Base-by-base conservation (phyloP, 2,797 vertebrate genomes). In the Gymnothorax javanicus region DNA sequence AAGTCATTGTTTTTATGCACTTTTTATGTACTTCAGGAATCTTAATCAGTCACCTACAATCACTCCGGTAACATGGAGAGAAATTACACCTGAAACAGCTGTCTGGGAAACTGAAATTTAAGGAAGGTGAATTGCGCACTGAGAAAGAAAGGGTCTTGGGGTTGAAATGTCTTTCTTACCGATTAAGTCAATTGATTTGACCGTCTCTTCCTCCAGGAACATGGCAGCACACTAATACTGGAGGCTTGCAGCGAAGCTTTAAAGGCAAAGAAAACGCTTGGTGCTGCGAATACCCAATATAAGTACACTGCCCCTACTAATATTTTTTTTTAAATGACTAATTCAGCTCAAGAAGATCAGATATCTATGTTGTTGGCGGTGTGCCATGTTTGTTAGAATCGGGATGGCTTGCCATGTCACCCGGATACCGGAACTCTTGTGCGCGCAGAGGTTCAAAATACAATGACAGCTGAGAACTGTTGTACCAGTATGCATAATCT, bases 151-250 rank as follows among this genome's bases (percentile, higher is more conserved):
- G 43, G 54, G 75, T 52, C 75, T 43, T 52, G 75, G 50, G 50
- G 54, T 52, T 54, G 50, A 79, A 54, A 79, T 17, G 23, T 23
- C 15, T 50, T 75, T 33, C 12, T 75, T 79, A 79, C 23, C 54
- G 75, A 79, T 79, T 50, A 79, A 79, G 75, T 79, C 75, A 79
- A 54, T 23, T 79, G 75, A 79, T 79, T 20, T 8, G 75, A 79
- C 17, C 4, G 2, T 79, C 17, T 79, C 50, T 50, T 54, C 50
- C 23, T 7, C 54, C 6, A 4, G 52, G 75, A 23, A 17, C 13
- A 3, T 50, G 73, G 43, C 20, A 52, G 75, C 50, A 7, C 50
- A 1, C 75, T 5, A 15, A 7, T 12, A 43, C 75, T 54, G 50
- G 13, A 54, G 75, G 75, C 75, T 79, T n/a, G n/a, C n/a, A 52